Conservation (phyloP, 92 coral and sea anemone species). For the Zoanthus sansibaricus region DNA sequence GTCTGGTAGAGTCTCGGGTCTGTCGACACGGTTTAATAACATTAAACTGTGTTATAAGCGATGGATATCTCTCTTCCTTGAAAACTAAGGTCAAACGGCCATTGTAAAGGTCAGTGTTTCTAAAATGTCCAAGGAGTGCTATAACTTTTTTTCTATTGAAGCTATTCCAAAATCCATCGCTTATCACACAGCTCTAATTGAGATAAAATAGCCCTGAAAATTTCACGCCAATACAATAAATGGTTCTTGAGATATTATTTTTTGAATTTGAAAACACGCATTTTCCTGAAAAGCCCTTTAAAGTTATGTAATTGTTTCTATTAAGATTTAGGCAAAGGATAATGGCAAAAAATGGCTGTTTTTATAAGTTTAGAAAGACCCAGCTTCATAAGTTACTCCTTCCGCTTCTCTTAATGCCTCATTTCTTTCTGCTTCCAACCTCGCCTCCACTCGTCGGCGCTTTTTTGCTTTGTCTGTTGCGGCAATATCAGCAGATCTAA, state of each 20-base stretch:
- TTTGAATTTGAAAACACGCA: slow-evolving; percentile 29
- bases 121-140: slow-evolving; percentile 18
- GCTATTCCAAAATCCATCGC: neutral
- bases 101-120: slow-evolving; percentile 25
- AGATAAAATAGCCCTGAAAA: too few species aligned
- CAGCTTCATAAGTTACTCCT: neutral
- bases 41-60: slow-evolving; percentile 32
- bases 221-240: slow-evolving; percentile 9
- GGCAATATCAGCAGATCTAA: too few species aligned
- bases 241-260: slow-evolving; percentile 24
- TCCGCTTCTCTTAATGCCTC: neutral
- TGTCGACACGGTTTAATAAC: slow-evolving; percentile 2
- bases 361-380: neutral
- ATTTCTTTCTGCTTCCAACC: neutral
- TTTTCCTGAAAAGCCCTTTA: slow-evolving; percentile 27
- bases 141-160: slow-evolving; percentile 15
- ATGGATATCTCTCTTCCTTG: slow-evolving; percentile 10
- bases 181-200: too few species aligned
- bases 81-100: slow-evolving; percentile 35
- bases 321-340: slow-evolving; percentile 17
- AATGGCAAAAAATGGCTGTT: neutral
- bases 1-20: neutral
- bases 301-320: slow-evolving; percentile 14
- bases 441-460: neutral
- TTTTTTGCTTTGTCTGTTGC: neutral